These are phyloP conservation scores for Diadema setosum DNA, from an alignment of 35 echinoderm and acorn worm species.

Conservation along the genomic window DNA sequence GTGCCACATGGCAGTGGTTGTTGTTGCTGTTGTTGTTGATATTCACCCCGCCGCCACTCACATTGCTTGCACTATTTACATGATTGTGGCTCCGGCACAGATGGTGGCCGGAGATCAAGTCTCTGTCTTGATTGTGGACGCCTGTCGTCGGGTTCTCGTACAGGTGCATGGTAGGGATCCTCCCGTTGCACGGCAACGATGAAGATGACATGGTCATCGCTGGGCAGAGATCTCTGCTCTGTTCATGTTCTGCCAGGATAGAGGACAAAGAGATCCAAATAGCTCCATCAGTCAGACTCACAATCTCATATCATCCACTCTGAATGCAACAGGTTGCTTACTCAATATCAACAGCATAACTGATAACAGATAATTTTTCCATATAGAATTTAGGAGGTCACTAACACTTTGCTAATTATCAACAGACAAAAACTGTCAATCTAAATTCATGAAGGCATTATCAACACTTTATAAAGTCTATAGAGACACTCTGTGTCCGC, in stretches of 20 bases:
- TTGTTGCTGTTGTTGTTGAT: slow-evolving; percentile 5
- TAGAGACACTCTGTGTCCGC: too few relatives aligned
- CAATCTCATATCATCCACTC: too few relatives aligned
- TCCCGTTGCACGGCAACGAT: background rate
- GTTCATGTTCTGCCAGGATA: slow-evolving; percentile 2
- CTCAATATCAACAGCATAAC: too few relatives aligned
- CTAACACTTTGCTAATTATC: too few relatives aligned
- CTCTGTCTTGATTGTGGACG: background rate
- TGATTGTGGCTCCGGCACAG: slow-evolving; percentile 10
- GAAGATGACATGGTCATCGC: slow-evolving; percentile 10
- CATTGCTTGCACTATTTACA: slow-evolving; percentile 24
- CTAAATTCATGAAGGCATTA: too few relatives aligned
- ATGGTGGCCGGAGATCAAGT: slow-evolving; percentile 1
- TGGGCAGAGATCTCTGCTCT: background rate
- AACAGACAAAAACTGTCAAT: too few relatives aligned
- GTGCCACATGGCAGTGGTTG: background rate
- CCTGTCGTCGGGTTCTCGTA: background rate
- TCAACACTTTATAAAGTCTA: too few relatives aligned
- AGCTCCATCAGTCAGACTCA: too few relatives aligned
- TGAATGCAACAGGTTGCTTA: too few relatives aligned
- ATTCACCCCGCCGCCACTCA: too few relatives aligned
- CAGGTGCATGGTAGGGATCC: background rate
- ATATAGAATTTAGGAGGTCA: too few relatives aligned
- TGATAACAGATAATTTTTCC: too few relatives aligned
- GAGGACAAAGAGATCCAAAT: background rate